Base-by-base conservation (phyloP, 2,797 vertebrate species). In the Scomberomorus guttatus region DNA sequence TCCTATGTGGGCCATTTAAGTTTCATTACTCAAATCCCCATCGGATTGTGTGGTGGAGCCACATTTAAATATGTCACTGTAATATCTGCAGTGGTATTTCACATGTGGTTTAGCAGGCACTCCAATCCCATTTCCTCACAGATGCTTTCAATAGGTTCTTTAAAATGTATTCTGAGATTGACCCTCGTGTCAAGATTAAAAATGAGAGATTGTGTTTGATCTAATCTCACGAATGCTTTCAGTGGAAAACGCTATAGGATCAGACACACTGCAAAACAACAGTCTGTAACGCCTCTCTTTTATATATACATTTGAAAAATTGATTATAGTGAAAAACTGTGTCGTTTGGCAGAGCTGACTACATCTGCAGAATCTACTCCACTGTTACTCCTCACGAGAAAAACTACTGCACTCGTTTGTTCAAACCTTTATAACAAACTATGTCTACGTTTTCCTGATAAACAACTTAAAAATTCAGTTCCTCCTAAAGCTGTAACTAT, bases 21-120 rank as follows among this genome's bases (percentile, higher is more conserved):
- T 72, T 75, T 75, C 88, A 84, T 87, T 64, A 75, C 74, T 80
- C 81, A 84, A 79, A 75, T 73, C 61, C 81, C 73, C 27, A 12
- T 29, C 0, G 39, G 77, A 65, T 14, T 20, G 68, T 5, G 59
- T 5, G 75, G 24, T 5, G 20, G 55, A 68, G 60, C 20, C 37
- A 29, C 37, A 65, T 76, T 69, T 83, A 61, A 83, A 83, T 79
- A 67, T 50, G 69, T 80, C 73, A 71, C 22, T 5, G 56, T 48
- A 64, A 75, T 64, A 82, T 79, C 65, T 79, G 71, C 69, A 6
- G 57, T 29, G 48, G 71, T 32, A 61, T 80, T 77, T 75, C 60
- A 34, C 65, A 48, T 18, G 27, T 14, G 72, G 60, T 75, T 73
- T 52, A 80, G 37, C 66, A 39, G 63, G 20, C 50, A 67, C 65